Base-by-base conservation (phyloP, 2,113 vertebrate genomes). In the Semicossyphus pulcher region DNA sequence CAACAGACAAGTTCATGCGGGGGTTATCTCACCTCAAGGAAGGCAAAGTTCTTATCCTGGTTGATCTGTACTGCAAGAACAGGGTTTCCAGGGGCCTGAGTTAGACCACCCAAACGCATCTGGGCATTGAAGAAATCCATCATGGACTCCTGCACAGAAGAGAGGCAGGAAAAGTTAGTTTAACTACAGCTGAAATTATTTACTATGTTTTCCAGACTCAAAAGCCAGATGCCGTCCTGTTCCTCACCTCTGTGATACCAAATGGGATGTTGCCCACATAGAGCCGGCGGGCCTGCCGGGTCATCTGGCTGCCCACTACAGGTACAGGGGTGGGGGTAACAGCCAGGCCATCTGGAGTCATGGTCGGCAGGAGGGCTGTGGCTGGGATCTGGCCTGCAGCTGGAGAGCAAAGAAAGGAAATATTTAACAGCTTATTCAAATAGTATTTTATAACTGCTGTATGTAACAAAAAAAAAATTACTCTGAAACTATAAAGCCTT, bases 41-140 rank as follows among this genome's bases (percentile, higher is more conserved):
- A 97, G 76, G 96, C 96, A 90, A 97, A 97, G 71, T 97, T 97
- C 91, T 97, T 97, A 74, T 97, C 96, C 87, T 97, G 96, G 83
- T 97, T 97, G 70, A 97, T 97, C 91, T 97, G 96, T 67, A 97
- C 96, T 14, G 96, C 96, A 68, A 97, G 93, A 11, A 97, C 95
- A 0, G 96, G 96, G 80, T 97, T 97, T n/a, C 96, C 96, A n/a
- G 95, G 95, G 20, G 96, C 96, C 90, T 97, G 96, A 34, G 95
- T 96, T 44, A 97, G 94, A 51, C 96, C 96, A 52, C 96, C 96
- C 21, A 97, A 90, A 61, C 96, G 94, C 96, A 97, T 97, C 89
- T 97, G 96, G 64, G 96, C 96, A 9, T 97, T 97, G 89, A 97
- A 97, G 90, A 97, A 97, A 71, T 97, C 96, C 95, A 97, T 96